phyloP scores from a whole-genome alignment of 2,113 vertebrate genomes.

The Melanostigma gelatinosum region DNA sequence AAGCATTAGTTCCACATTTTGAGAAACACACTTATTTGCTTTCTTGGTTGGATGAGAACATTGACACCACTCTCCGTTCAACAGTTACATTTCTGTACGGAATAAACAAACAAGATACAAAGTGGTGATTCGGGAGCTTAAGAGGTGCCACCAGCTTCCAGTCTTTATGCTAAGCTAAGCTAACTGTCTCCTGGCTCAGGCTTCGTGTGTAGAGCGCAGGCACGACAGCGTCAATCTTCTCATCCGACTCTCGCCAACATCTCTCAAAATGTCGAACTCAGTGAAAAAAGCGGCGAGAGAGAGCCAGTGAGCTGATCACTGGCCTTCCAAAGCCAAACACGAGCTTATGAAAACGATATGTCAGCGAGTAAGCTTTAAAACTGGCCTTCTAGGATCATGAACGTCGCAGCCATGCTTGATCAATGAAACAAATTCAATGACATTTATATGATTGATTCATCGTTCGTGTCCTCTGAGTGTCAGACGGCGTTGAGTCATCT shows the following conservation, averaged over 20 bases:
- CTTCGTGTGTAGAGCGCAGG: neutral
- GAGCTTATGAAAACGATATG: neutral
- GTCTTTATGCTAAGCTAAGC: neutral
- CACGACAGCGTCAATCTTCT: neutral
- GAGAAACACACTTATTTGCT: neutral
- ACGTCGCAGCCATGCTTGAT: slow-evolving; percentile 17
- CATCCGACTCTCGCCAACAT: neutral
- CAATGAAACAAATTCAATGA: slow-evolving; percentile 11
- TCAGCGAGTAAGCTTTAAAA: neutral
- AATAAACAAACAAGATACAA: neutral
- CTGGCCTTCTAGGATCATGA: slow-evolving; percentile 8
- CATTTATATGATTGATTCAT: slow-evolving; percentile 24
- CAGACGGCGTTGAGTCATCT: neutral
- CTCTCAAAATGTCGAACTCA: neutral
- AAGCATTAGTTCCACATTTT: neutral
- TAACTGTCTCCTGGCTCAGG: neutral
- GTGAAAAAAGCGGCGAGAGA: neutral
- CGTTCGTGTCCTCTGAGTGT: neutral
- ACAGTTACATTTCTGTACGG: neutral
- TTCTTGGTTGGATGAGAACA: neutral
- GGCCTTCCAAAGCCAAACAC: slow-evolving; percentile 1
- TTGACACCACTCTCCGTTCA: neutral
- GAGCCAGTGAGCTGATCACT: neutral
- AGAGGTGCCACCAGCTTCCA: neutral
- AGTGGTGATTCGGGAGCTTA: neutral